Base-by-base conservation (phyloP, 1,140 invertebrate genomes). In the Bombus fervidus region DNA sequence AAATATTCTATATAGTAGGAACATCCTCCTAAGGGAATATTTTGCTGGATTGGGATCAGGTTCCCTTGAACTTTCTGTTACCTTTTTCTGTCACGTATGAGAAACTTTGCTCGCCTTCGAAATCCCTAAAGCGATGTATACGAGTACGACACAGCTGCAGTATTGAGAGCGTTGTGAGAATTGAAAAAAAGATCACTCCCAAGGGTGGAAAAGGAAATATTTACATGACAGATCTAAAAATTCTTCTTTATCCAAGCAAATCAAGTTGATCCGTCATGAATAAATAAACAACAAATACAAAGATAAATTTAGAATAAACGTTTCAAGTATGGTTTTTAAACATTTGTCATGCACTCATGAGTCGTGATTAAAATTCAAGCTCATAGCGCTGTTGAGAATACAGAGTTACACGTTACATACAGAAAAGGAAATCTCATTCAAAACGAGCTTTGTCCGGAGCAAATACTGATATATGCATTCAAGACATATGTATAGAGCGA, bases 131-230 rank as follows among this genome's bases (percentile, higher is more conserved):
- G 64, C 53, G 43, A 80, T 37, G 64, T 80, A 69, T 39, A 80
- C 64, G 43, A 15, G 66, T 9, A 69, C 62, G 59, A 64, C 62
- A 64, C 37, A 37, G 31, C 71, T n/a, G 41, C 13, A 37, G 53
- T 37, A 78, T 64, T 12, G 57, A 64, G 59, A 64, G 25, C 53
- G 25, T 25, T n/a, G 6, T n/a, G 53, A 62, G 75, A 78, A 78
- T 78, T 78, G 75, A 64, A 78, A 41, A 78, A 73, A 73, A 43
- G 41, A 53, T 75, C 18, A 8, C 41, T 53, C 41, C 22, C 43
- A 3, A 25, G 73, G 31, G 41, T 10, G 5, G 22, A 9, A 10
- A 25, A 25, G 6, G 28, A 15, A 73, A 73, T n/a, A 41, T 72
- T 53, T 47, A n/a, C 39, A 10, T n/a, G 28, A 28, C 41, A 31